These are phyloP conservation scores for Cheilosia vernalis DNA, from an alignment of 2,888 invertebrate species.

Conservation along the genomic window DNA sequence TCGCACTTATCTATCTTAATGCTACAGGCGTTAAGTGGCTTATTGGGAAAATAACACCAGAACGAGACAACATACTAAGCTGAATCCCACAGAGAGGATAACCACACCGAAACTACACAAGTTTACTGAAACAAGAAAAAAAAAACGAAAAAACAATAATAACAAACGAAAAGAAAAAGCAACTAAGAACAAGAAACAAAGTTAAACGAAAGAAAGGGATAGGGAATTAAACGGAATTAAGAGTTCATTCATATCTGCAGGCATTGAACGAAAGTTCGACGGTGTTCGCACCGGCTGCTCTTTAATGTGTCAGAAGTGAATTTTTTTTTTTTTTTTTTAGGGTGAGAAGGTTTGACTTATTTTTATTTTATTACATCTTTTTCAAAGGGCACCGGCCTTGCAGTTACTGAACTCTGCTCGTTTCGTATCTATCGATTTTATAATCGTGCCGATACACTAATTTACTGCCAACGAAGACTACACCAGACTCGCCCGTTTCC, in stretches of 20 bases:
- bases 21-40: conserved; percentile 69
- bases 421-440: not conserved
- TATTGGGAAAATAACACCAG: conserved; percentile 56
- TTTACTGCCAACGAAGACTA: conserved; percentile 51
- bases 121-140: conserved; percentile 25
- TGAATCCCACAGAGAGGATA: conserved; percentile 40
- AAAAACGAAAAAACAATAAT: not conserved
- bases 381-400: not conserved
- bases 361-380: too few relatives aligned
- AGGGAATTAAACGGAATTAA: conserved; percentile 45
- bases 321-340: too few relatives aligned
- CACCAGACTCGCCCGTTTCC: conserved; percentile 14
- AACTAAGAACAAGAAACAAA: not conserved
- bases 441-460: conserved; percentile 36
- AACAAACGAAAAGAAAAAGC: not conserved
- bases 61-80: conserved; percentile 25
- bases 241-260: not conserved
- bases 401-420: not conserved
- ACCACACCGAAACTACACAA: conserved; percentile 30
- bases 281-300: too few relatives aligned
- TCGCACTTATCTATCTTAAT: conserved; percentile 69
- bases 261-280: too few relatives aligned
- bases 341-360: too few relatives aligned
- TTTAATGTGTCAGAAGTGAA: too few relatives aligned
- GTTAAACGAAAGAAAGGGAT: conserved; percentile 18